These are phyloP conservation scores for Melieria omissa DNA, from an alignment of 2,888 invertebrate species.

Conservation along the genomic window DNA sequence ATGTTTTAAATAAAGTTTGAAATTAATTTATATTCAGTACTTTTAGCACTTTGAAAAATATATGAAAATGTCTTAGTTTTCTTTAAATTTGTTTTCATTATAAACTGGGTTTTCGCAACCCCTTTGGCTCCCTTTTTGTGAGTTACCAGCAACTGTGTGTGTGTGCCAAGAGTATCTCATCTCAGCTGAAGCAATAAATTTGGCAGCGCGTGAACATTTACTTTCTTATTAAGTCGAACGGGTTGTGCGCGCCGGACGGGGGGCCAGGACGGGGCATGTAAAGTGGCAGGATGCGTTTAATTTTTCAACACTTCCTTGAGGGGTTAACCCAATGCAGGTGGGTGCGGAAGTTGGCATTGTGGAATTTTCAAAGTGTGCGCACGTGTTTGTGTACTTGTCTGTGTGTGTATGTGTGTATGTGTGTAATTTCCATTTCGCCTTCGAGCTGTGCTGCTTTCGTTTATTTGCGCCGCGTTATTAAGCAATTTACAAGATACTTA, in stretches of 20 bases:
- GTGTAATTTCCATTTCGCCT: neutral
- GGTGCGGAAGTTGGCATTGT: no score
- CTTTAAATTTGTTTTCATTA: no score
- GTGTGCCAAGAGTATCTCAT: no score
- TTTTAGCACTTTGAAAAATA: no score
- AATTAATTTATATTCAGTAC: no score
- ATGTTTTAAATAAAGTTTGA: no score
- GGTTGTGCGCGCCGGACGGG: slow-evolving; percentile 9
- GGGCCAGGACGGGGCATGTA: neutral
- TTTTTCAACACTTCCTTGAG: slow-evolving; percentile 13
- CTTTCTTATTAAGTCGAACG: slow-evolving; percentile 62
- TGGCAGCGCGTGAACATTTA: slow-evolving; percentile 61
- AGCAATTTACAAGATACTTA: slow-evolving; percentile 66
- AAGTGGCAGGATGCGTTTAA: slow-evolving; percentile 13
- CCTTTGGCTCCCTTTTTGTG: no score
- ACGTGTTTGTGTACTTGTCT: neutral
- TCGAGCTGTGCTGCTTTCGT: neutral
- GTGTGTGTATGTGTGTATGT: neutral
- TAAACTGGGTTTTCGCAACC: no score
- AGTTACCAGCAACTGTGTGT: no score
- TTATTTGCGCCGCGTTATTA: slow-evolving; percentile 52
- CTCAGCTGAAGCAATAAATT: slow-evolving; percentile 53
- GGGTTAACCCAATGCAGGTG: neutral
- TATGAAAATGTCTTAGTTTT: no score
- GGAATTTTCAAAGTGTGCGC: neutral